A percentile compares a stretch with the other conserved stretches of the same genome.
Evolutionary conservation across 2,797 vertebrate species (phyloP).

Genomic region (Botia almorhae): DNA sequence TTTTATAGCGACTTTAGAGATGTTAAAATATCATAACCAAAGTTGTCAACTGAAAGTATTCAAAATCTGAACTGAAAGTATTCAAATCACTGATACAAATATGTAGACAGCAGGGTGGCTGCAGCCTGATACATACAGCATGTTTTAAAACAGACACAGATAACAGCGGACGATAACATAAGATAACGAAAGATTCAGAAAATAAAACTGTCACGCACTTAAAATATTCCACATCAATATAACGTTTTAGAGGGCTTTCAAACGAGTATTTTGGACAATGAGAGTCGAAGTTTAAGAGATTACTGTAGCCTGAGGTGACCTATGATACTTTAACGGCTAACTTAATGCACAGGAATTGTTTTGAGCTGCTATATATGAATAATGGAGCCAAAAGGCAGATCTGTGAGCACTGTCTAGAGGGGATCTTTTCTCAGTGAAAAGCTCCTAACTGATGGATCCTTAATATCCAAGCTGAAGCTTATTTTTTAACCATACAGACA

Average conservation of each 20-base stretch:
- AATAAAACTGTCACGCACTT: background rate
- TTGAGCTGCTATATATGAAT: slow-evolving; percentile 26
- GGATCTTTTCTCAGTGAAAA: slow-evolving; percentile 13
- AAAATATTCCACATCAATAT: background rate
- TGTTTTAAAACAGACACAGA: background rate
- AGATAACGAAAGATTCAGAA: background rate
- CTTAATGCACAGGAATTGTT: background rate
- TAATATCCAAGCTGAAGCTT: slow-evolving; percentile 28
- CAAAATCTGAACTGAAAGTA: no score
- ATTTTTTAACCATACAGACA: slow-evolving; percentile 32
- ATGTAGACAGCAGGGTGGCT: background rate
- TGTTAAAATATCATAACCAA: slow-evolving; percentile 19
- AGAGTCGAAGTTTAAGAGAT: slow-evolving; percentile 23
- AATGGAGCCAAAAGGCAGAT: slow-evolving; percentile 24
- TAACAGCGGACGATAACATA: background rate
- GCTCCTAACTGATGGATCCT: slow-evolving; percentile 16
- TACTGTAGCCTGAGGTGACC: slow-evolving; percentile 16
- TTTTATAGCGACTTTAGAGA: slow-evolving; percentile 7
- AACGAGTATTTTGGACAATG: background rate
- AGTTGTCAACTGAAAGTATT: no score
- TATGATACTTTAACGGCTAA: slow-evolving; percentile 35
- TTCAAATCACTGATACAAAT: background rate
- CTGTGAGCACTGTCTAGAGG: background rate
- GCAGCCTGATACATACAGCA: background rate
- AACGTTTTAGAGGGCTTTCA: background rate